Evolutionary conservation across 2,888 invertebrate genomes (phyloP).

Genomic region (Rhagophthalmus giganteus): DNA sequence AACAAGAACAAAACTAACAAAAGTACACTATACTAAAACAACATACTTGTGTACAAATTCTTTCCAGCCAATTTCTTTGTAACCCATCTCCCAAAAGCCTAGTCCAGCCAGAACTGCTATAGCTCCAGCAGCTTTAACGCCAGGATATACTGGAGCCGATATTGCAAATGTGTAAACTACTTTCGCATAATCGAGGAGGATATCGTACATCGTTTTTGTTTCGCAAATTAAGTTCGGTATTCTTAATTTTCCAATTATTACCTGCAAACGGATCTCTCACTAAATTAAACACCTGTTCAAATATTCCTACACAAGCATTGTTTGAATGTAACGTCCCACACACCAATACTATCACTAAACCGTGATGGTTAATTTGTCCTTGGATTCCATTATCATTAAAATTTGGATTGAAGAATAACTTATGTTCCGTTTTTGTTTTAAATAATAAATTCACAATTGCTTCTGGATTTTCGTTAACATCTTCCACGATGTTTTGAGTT

Average conservation of each 20-base stretch:
- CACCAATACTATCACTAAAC: conserved; percentile 62
- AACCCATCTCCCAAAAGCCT: conserved; percentile 78
- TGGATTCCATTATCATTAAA: conserved; percentile 60
- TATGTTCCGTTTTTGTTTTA: conserved; percentile 53
- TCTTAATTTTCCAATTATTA: conserved; percentile 72
- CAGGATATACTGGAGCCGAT: conserved; percentile 99
- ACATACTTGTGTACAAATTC: conserved; percentile 86
- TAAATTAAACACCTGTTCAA: conserved; percentile 68
- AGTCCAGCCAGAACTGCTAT: conserved; percentile 71
- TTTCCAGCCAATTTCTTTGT: conserved; percentile 95
- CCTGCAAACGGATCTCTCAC: conserved; percentile 63
- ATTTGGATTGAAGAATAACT: conserved; percentile 65
- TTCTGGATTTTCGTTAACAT: conserved; percentile 44
- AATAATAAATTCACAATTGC: conserved; percentile 52
- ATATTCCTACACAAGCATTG: conserved; percentile 61
- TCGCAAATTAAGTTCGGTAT: conserved; percentile 56
- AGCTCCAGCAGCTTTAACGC: conserved; percentile 73
- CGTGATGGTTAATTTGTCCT: conserved; percentile 64
- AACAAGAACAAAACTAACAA: conserved; percentile 39
- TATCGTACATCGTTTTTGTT: conserved; percentile 44
- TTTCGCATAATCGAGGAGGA: conserved; percentile 29
- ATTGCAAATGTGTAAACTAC: conserved; percentile 88
- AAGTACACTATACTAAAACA: conserved; percentile 13
- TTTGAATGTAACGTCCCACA: conserved; percentile 66
- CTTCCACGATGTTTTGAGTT: conserved; percentile 37